Conservation (phyloP, 2,113 vertebrate genomes). For the Indicator indicator region DNA sequence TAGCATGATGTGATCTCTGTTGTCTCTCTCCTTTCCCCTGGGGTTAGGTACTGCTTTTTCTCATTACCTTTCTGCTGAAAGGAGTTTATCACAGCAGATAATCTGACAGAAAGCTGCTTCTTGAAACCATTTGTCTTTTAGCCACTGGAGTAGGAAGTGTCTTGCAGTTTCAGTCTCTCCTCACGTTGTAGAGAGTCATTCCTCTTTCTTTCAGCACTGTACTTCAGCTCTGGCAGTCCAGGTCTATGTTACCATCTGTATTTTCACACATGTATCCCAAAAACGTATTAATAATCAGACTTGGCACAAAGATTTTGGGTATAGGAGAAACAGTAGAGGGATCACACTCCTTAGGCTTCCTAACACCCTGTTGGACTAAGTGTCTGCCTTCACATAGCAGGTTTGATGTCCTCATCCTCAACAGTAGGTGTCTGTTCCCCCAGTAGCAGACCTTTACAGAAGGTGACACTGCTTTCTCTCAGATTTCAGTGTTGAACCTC, state of each 20-base stretch:
- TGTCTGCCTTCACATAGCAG: background rate
- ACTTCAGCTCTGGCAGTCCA: background rate
- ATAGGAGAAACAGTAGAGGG: background rate
- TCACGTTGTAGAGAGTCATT: background rate
- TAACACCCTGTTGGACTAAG: background rate
- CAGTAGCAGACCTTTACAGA: background rate
- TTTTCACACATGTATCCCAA: background rate
- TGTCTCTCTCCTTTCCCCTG: conserved; percentile 1
- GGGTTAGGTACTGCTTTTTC: conserved; percentile 45
- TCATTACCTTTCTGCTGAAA: conserved; percentile 61
- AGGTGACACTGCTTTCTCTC: background rate
- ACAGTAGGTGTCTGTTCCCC: background rate
- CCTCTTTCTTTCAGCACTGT: background rate
- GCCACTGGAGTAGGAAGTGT: background rate
- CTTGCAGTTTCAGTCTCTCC: background rate
- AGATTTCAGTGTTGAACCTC: background rate
- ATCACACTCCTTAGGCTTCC: background rate
- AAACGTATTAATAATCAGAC: background rate
- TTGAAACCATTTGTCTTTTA: conserved; percentile 57
- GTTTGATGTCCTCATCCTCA: background rate
- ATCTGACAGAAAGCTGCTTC: conserved; percentile 38
- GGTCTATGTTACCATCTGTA: background rate
- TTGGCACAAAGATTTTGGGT: background rate
- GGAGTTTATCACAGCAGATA: conserved; percentile 48
- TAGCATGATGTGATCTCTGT: conserved; percentile 13